Conservation (phyloP, 2,797 vertebrate genomes). For the Sebastes matsubarae region DNA sequence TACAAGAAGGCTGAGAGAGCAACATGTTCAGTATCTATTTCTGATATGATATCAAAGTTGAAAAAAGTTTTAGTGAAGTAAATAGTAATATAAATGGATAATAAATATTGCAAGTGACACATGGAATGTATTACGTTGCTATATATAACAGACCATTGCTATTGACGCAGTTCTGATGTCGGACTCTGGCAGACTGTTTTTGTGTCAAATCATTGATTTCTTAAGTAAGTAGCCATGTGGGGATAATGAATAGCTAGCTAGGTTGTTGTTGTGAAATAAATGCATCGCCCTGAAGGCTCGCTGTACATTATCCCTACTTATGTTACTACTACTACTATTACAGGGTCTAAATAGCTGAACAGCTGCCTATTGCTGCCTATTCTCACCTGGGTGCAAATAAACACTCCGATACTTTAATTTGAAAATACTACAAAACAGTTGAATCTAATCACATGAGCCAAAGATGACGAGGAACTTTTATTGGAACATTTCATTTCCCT, state of each 20-base stretch:
- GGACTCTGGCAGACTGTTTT: too few relatives aligned
- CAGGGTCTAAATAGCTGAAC: not conserved
- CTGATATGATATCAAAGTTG: not conserved
- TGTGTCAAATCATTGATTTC: too few relatives aligned
- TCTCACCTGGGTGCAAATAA: not conserved
- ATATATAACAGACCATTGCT: too few relatives aligned
- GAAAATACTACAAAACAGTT: not conserved
- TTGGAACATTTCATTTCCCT: not conserved
- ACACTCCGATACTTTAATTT: not conserved
- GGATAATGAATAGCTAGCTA: too few relatives aligned
- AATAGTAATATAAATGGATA: not conserved
- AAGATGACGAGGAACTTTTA: not conserved
- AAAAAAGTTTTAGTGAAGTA: fast-evolving
- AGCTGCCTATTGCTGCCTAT: not conserved
- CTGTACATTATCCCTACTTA: too few relatives aligned
- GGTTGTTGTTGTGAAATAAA: too few relatives aligned
- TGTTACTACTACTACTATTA: not conserved
- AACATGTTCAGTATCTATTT: not conserved
- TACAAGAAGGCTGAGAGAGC: not conserved
- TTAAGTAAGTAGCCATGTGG: not conserved
- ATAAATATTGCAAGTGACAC: not conserved
- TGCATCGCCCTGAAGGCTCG: too few relatives aligned
- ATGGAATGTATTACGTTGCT: not conserved
- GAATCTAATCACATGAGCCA: not conserved
- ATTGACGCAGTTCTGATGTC: too few relatives aligned